A percentile compares a stretch with the other conserved stretches of the same genome.
These are phyloP conservation scores for Tretioscincus oriximinensis DNA, from an alignment of 2,113 vertebrate genomes.

Conservation along the genomic window DNA sequence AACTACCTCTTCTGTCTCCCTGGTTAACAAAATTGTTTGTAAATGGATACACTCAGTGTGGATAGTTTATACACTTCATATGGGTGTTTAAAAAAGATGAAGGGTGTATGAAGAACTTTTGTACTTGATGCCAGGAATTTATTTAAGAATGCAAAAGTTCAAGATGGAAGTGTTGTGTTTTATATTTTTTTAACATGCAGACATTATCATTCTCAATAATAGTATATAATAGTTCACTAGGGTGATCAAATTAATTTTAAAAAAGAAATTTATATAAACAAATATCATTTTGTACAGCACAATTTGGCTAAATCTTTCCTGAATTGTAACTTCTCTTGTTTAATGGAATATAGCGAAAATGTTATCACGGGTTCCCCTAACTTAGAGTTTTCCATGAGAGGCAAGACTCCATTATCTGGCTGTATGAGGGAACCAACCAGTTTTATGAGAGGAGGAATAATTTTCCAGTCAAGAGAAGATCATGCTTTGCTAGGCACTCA, in stretches of 20 bases:
- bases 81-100: background rate
- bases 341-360: no score
- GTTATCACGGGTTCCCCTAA: no score
- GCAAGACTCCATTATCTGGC: no score
- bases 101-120: background rate
- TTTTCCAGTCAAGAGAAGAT: no score
- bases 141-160: background rate
- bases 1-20: background rate
- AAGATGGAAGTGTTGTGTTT: background rate
- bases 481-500: no score
- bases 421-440: no score
- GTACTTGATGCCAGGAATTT: background rate
- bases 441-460: no score
- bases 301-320: no score
- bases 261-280: background rate
- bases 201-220: background rate
- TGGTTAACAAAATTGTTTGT: background rate
- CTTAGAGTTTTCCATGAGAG: no score
- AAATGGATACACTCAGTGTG: background rate
- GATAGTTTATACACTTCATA: background rate
- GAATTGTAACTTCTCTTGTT: no score
- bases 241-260: background rate
- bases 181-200: background rate
- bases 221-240: background rate
- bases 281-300: no score